Evolutionary conservation across 2,797 vertebrate genomes (phyloP), one percentile per base, ranked within the genome.

Genomic region (Notoglanidium macrostoma): DNA sequence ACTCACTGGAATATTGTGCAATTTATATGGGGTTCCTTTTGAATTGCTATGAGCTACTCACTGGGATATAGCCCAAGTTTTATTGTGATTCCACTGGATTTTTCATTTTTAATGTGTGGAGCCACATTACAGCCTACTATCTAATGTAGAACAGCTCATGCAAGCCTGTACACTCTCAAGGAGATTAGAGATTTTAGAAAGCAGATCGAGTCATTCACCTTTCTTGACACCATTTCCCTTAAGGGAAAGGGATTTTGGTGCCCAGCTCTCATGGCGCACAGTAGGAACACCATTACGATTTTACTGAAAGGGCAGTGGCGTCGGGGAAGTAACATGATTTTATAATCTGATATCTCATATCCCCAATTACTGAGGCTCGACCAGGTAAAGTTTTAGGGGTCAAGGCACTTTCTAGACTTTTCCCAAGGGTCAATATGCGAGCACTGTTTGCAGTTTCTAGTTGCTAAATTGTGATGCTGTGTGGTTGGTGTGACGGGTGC

Each of bases 301-400:
- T 54, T 57, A 40, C 49, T 65, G 65, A 14, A 5, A 55, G 14
- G 82, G 51, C 49, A 35, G 12, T 5, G 23, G 19, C 40, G 11
- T 17, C 29, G 40, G 49, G 19, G 55, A 68, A 54, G 11, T 54
- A 49, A 65, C 15, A 49, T 19, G 6, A 82, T 46, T 35, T 79
- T 61, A 63, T 81, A 12, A 3, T 63, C 35, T 44, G 40, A 44
- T 61, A 51, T 32, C n/a, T 54, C 63, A 23, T 44, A 83, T 49
- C 17, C 17, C 2, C 10, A 17, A 51, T 83, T 32, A 83, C 23
- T 67, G 46, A 83, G n/a, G n/a, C 46, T 83, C 10, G 46, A 54
- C 63, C 15, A 1, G 49, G 23, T 65, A n/a, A 46, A 46, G 81
- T 67, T 83, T 83, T 83, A 67, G 44, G 80, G 26, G 80, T 83